phyloP scores from a whole-genome alignment of 1,140 invertebrate genomes.

The Wasmannia auropunctata region DNA sequence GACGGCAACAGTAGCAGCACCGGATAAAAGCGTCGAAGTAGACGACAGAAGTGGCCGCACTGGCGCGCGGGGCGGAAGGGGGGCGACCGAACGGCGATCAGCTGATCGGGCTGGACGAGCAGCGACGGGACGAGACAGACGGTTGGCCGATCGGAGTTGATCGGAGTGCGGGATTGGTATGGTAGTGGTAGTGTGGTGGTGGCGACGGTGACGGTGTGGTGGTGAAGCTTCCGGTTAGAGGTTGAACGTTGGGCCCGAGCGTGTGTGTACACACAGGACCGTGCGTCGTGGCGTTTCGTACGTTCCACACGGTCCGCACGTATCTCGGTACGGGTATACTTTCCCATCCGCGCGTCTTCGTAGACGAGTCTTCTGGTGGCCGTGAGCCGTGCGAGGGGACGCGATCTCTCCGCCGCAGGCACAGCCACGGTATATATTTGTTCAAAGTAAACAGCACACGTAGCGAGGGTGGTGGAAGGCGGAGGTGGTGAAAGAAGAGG shows the following conservation, averaged over 20 bases:
- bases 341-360: background rate
- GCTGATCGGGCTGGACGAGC: conserved; percentile 63
- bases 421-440: background rate
- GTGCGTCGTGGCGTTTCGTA: conserved; percentile 39
- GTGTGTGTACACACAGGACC: conserved; percentile 6
- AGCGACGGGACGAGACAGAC: conserved; percentile 39
- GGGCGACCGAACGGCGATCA: conserved; percentile 55
- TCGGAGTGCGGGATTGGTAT: conserved; percentile 27
- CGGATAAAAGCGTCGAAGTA: background rate
- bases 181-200: background rate
- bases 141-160: conserved; percentile 46
- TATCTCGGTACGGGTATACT: background rate
- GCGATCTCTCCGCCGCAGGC: background rate
- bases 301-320: background rate
- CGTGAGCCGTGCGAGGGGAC: background rate
- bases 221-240: background rate
- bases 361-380: background rate
- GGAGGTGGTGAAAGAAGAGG: background rate
- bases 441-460: conserved; percentile 9
- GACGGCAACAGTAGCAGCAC: background rate
- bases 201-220: background rate
- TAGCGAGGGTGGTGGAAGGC: background rate
- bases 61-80: no score
- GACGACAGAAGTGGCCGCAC: background rate
- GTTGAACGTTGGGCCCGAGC: background rate